Base-by-base conservation (phyloP, 2,113 vertebrate species). In the Boleophthalmus pectinirostris region DNA sequence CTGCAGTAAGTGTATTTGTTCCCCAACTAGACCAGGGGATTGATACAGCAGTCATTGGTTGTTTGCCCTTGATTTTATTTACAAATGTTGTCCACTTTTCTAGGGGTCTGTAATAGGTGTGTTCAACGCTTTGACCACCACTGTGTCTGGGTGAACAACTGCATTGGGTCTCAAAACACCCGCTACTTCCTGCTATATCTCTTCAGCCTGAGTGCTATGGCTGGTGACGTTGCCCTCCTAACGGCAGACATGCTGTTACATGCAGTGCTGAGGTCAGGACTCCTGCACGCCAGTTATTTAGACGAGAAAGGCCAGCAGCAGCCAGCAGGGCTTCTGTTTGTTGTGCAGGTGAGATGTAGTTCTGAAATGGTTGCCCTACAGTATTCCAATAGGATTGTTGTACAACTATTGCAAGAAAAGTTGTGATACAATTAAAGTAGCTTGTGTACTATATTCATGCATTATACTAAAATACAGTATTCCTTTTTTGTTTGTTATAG, bases 131-230 rank as follows among this genome's bases (percentile, higher is more conserved):
- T 98, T 0, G 98, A 99, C 82, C 98, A 99, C 84, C 98, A 99
- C 91, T 99, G 98, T 0, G 88, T 99, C 23, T 99, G 98, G 98
- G 94, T 99, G 70, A 98, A 98, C 91, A 98, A 96, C 93, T 99
- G 98, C 89, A 92, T 99, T 0, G 98, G 98, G 0, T 95, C 95
- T 63, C 90, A 86, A 92, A 99, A 98, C 33, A 85, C 84, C 0
- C 87, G 91, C 3, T 92, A 93, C 80, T 99, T 99, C 93, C 76
- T 98, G 67, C 74, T 95, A 0, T 99, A 99, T 93, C 94, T 99
- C 38, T 71, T 93, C 16, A 94, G 93, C 0, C 71, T 98, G 85
- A 93, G 91, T 0, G 93, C 86, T 25, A 94, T 93, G 5, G 96
- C 95, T 0, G 88, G 69, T 0, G 71, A 91, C 56, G 10, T 98